phyloP scores from a whole-genome alignment of 2,797 vertebrate species.

The Enteromius paludinosus region DNA sequence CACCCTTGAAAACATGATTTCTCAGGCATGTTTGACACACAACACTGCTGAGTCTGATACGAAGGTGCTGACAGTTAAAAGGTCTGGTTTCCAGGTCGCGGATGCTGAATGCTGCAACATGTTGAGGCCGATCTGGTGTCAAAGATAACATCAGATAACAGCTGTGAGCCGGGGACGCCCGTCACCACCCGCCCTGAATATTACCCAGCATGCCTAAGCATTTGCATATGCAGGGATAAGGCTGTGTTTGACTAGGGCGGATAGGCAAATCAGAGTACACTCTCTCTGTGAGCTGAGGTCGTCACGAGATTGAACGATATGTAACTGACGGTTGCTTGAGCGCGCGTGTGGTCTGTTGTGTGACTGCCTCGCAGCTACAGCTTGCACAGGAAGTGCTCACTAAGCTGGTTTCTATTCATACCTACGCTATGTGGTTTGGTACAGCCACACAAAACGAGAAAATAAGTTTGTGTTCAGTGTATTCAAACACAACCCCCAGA shows the following conservation, averaged over 20 bases:
- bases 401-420: conserved; percentile 58
- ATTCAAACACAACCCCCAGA: conserved; percentile 45
- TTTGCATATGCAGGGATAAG: conserved; percentile 53
- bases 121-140: conserved; percentile 53
- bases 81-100: conserved; percentile 51
- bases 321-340: conserved; percentile 50
- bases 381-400: conserved; percentile 47
- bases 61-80: conserved; percentile 46
- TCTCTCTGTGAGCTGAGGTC: conserved; percentile 41
- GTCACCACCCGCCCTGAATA: background rate
- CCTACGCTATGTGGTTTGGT: conserved; percentile 25
- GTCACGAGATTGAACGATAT: conserved; percentile 43
- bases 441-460: conserved; percentile 22
- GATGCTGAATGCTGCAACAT: conserved; percentile 50
- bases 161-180: conserved; percentile 34
- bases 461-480: conserved; percentile 47
- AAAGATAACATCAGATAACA: conserved; percentile 57
- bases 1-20: background rate
- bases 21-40: conserved; percentile 11
- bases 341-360: conserved; percentile 19
- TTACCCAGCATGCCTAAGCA: conserved; percentile 38
- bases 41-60: background rate
- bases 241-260: conserved; percentile 43
- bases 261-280: conserved; percentile 58
- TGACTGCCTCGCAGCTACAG: conserved; percentile 22